Evolutionary conservation across 1,140 invertebrate species (phyloP).

Genomic region (Saccostrea cuccullata): DNA sequence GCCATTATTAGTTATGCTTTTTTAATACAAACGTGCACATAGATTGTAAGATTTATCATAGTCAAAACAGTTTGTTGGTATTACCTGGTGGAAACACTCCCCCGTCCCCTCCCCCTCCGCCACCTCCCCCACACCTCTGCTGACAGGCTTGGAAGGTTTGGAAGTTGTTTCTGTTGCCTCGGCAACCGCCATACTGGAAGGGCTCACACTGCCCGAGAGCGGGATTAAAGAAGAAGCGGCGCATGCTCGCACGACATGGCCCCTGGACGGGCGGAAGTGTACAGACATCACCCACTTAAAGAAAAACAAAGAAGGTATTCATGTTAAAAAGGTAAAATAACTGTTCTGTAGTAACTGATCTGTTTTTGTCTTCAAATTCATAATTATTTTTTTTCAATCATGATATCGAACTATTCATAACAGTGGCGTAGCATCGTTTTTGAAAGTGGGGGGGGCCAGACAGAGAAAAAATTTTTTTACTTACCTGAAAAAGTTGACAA

Average conservation of each 20-base stretch:
- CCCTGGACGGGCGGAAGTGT: conserved; percentile 52
- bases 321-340: too few species aligned
- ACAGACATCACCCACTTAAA: conserved; percentile 56
- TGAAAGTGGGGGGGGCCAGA: too few species aligned
- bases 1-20: too few species aligned
- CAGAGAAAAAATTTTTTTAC: too few species aligned
- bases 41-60: background rate
- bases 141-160: conserved; percentile 59
- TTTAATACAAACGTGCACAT: background rate
- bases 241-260: conserved; percentile 63
- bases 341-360: too few species aligned
- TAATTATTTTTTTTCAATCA: too few species aligned
- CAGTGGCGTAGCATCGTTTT: too few species aligned
- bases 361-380: too few species aligned
- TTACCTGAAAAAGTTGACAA: too few species aligned
- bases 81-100: conserved; percentile 22
- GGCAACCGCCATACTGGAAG: conserved; percentile 82
- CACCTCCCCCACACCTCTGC: conserved; percentile 48
- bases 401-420: too few species aligned
- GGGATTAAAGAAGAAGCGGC: conserved; percentile 80
- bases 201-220: conserved; percentile 78
- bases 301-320: background rate
- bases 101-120: background rate
- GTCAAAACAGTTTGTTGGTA: background rate
- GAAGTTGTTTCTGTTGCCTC: conserved; percentile 82